These are phyloP conservation scores for Pangasius djambal DNA, from an alignment of 2,797 vertebrate species.

Conservation along the genomic window DNA sequence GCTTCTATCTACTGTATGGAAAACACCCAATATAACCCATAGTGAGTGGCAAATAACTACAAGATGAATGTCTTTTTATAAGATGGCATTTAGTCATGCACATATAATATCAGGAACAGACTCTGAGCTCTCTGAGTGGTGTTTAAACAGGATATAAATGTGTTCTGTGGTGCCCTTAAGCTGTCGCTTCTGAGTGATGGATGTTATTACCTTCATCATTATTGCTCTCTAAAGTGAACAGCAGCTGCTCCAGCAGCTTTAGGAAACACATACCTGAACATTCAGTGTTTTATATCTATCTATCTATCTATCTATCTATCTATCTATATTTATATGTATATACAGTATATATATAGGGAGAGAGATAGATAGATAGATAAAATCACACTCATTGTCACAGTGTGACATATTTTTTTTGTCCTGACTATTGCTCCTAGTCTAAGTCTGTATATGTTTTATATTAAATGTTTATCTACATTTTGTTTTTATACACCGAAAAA, in stretches of 20 bases:
- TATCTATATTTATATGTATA: too few species aligned
- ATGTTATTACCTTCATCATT: background rate
- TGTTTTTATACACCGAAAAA: background rate
- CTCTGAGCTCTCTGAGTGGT: background rate
- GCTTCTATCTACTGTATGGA: background rate
- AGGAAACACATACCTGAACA: background rate
- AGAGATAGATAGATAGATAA: too few species aligned
- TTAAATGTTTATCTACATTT: background rate
- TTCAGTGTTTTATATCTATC: background rate
- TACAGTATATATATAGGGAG: too few species aligned
- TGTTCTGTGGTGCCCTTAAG: background rate
- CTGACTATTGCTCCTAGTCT: background rate
- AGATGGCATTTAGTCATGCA: background rate
- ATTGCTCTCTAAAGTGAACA: background rate
- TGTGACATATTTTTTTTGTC: background rate
- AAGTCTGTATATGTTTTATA: background rate
- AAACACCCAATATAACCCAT: background rate
- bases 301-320: too few species aligned
- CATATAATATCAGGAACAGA: background rate
- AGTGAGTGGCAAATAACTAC: background rate
- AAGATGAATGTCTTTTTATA: background rate
- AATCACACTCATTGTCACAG: too few species aligned
- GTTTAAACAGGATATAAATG: slow-evolving; percentile 13
- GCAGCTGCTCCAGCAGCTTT: background rate
- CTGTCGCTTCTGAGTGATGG: background rate